These are phyloP conservation scores for Ptychochromis oligacanthus DNA, from an alignment of 2,113 vertebrate genomes.

Conservation along the genomic window DNA sequence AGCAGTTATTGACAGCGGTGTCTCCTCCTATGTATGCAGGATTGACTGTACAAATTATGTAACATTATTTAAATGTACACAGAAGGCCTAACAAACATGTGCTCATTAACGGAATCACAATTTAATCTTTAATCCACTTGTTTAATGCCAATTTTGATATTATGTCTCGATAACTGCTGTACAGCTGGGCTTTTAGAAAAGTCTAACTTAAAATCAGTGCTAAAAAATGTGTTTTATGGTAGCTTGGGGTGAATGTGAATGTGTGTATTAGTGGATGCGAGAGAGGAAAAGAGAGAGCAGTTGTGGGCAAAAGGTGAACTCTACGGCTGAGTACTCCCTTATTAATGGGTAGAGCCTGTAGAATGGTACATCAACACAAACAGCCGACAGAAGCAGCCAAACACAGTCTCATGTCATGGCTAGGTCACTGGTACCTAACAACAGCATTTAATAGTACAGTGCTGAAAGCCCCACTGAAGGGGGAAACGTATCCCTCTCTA, in stretches of 20 bases:
- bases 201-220: not conserved
- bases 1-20: not conserved
- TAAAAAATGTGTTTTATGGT: not conserved
- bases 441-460: constrained; percentile 61
- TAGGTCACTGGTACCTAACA: constrained; percentile 62
- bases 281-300: constrained; percentile 15
- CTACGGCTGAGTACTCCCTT: constrained; percentile 53
- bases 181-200: not conserved
- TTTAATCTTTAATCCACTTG: not conserved
- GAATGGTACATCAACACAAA: constrained; percentile 39
- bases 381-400: constrained; percentile 1
- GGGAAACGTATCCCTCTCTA: constrained; percentile 34
- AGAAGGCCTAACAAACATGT: not conserved
- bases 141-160: not conserved
- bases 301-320: constrained; percentile 63
- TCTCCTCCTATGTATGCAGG: not conserved
- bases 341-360: constrained; percentile 52
- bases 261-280: constrained; percentile 15
- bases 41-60: not conserved
- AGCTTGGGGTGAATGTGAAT: not conserved
- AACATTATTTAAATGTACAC: constrained; percentile 9
- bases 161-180: not conserved
- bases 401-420: constrained; percentile 39
- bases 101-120: not conserved
- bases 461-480: constrained; percentile 53